Evolutionary conservation across 2,113 vertebrate genomes (phyloP).

Genomic region (Carlito syrichta): DNA sequence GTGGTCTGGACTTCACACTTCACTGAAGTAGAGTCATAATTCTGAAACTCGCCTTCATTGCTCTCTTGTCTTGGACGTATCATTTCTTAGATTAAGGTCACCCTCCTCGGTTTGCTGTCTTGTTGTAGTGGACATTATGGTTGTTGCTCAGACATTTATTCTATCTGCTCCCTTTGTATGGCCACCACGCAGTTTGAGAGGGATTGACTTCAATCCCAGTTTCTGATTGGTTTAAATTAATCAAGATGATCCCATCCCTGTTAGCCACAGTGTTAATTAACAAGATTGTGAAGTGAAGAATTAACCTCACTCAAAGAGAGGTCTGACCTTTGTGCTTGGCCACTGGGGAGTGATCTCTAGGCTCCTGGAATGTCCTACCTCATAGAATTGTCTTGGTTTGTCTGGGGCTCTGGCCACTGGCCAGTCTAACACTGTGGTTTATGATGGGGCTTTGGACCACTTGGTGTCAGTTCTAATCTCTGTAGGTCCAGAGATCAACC

Average conservation of each 20-base stretch:
- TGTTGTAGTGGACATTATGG: neutral
- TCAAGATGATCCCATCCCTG: neutral
- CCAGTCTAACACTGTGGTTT: neutral
- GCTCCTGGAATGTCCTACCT: neutral
- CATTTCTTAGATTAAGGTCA: neutral
- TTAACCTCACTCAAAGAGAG: neutral
- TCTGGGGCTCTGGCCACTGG: neutral
- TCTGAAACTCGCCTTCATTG: neutral
- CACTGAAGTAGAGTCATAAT: neutral
- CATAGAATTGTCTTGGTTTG: neutral
- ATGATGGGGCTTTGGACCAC: neutral
- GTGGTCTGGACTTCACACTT: neutral
- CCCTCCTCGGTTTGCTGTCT: neutral
- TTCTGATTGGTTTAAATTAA: neutral
- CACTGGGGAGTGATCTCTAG: neutral
- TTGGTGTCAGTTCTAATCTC: neutral
- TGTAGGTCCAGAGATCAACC: neutral
- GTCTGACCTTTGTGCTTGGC: neutral
- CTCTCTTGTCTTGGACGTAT: neutral
- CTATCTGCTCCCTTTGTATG: too few relatives aligned
- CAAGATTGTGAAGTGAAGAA: neutral
- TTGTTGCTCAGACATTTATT: neutral
- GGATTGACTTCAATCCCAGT: neutral
- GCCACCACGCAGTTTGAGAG: neutral
- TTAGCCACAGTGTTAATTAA: too few relatives aligned